Percentiles rank a stretch among this genome's conserved stretches.
phyloP scores from a whole-genome alignment of 2,113 vertebrate species.

The Eclectus roratus region DNA sequence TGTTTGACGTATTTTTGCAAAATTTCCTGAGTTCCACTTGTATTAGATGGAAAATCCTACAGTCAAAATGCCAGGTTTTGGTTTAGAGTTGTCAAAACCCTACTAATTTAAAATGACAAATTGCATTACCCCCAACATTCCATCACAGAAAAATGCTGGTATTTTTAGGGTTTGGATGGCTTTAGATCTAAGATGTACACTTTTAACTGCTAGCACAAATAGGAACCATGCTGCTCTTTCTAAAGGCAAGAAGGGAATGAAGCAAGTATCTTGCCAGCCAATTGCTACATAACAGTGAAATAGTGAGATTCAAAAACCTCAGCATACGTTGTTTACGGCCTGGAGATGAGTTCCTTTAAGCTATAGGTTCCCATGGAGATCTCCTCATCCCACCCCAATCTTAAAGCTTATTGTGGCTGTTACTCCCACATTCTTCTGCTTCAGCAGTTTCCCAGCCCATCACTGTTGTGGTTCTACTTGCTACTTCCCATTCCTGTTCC shows the following conservation, averaged over 20 bases:
- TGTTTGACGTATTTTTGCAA: neutral
- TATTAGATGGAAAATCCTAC: neutral
- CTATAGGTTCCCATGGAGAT: neutral
- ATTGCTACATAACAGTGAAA: neutral
- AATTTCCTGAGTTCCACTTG: neutral
- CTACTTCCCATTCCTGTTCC: neutral
- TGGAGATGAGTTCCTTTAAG: neutral
- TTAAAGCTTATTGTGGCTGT: neutral
- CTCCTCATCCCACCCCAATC: neutral
- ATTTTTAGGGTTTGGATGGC: neutral
- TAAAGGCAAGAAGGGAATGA: neutral
- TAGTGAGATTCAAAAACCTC: neutral
- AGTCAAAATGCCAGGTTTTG: neutral
- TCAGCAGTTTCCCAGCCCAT: neutral
- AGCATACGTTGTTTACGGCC: neutral
- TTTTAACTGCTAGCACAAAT: neutral
- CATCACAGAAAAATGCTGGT: neutral
- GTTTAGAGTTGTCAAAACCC: neutral
- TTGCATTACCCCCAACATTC: neutral
- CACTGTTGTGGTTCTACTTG: fast-evolving
- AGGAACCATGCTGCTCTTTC: neutral
- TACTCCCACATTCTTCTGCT: neutral
- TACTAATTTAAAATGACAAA: neutral
- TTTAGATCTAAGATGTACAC: neutral
- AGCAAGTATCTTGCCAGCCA: neutral